Evolutionary conservation across 2,797 vertebrate genomes (phyloP).

Genomic region (Loriculus beryllinus): DNA sequence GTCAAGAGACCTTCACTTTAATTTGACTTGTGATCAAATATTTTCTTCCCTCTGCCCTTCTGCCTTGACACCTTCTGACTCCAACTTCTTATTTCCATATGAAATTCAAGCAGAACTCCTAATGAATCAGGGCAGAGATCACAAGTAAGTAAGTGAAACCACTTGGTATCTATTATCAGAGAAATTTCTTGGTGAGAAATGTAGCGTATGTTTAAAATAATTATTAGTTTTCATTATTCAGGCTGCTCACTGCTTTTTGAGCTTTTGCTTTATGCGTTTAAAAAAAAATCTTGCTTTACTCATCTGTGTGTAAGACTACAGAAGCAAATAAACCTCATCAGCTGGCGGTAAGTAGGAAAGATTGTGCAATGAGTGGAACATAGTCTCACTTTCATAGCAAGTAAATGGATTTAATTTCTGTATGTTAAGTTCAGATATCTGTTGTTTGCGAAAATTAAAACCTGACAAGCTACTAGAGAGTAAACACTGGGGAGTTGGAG

Average conservation of each 20-base stretch:
- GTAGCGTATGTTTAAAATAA: not conserved
- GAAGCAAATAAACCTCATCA: not conserved
- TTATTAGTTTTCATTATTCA: not conserved
- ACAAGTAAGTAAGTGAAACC: not conserved
- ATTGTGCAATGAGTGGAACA: not conserved
- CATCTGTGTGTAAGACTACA: not conserved
- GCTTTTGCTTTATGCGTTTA: not conserved
- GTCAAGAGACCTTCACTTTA: not conserved
- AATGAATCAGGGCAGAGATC: not conserved
- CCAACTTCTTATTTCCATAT: not conserved
- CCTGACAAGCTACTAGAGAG: not conserved
- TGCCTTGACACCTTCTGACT: not conserved
- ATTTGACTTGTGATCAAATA: not conserved
- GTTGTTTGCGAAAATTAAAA: not conserved
- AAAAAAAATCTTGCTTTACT: not conserved
- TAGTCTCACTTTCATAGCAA: not conserved
- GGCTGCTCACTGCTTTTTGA: not conserved
- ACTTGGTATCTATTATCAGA: not conserved
- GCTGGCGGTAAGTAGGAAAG: not conserved
- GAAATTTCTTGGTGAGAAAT: not conserved
- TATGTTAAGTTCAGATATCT: not conserved
- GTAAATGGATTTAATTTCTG: not conserved
- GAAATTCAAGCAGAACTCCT: not conserved
- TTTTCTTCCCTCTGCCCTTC: not conserved
- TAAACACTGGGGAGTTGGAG: accelerated